These are phyloP conservation scores for Acholoe squamosa DNA, from an alignment of 2,888 invertebrate genomes.

Conservation along the genomic window DNA sequence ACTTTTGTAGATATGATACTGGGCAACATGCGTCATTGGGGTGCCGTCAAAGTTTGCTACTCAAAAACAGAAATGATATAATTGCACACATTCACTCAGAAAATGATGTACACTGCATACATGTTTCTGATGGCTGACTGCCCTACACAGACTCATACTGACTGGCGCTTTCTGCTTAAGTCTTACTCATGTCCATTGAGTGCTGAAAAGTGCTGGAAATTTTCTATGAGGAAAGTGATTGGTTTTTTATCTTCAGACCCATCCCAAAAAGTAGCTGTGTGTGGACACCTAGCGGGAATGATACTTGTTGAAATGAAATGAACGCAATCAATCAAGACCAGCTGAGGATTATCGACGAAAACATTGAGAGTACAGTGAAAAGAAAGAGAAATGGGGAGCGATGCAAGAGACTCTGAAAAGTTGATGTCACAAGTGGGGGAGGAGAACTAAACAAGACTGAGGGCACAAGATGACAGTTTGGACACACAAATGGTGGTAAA, in stretches of 20 bases:
- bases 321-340: conserved; percentile 18
- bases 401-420: background rate
- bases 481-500: background rate
- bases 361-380: background rate
- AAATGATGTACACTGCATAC: background rate
- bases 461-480: background rate
- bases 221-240: background rate
- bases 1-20: background rate
- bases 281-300: background rate
- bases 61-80: conserved; percentile 4
- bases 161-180: background rate
- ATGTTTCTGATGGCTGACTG: background rate
- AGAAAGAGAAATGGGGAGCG: background rate
- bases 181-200: background rate
- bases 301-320: background rate
- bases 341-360: background rate
- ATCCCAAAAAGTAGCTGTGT: background rate
- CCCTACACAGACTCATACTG: background rate
- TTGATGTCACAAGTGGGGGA: background rate
- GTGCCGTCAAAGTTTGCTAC: background rate
- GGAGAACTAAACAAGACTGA: background rate
- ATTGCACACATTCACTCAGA: conserved; percentile 34
- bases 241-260: background rate
- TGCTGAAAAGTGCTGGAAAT: background rate
- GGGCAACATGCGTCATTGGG: conserved; percentile 10